A percentile compares a stretch with the other conserved stretches of the same genome.
These are phyloP conservation scores for Trachymyrmex septentrionalis DNA, from an alignment of 1,140 invertebrate species.

Conservation along the genomic window DNA sequence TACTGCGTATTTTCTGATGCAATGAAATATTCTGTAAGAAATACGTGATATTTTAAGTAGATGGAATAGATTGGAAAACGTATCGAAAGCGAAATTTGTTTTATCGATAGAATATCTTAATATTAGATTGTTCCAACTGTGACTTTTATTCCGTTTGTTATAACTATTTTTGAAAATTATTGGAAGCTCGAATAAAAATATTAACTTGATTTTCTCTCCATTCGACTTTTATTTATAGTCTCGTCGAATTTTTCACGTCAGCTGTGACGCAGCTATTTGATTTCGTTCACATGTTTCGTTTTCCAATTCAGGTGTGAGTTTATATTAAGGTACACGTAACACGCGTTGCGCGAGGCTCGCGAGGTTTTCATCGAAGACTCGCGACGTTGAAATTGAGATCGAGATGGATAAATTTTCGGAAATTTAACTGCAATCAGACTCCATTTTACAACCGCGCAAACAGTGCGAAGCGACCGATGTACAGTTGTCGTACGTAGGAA, in stretches of 20 bases:
- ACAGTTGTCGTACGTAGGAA: not conserved
- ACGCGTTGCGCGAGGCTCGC: not conserved
- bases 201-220: not conserved
- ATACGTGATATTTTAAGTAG: not conserved
- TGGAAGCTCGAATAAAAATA: not conserved
- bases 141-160: not conserved
- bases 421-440: not conserved
- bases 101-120: not conserved
- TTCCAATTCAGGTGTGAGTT: not conserved
- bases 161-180: not conserved
- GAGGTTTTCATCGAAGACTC: not conserved
- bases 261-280: not conserved
- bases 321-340: not conserved
- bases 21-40: not conserved
- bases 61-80: not conserved
- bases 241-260: slow-evolving; percentile 1
- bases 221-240: not conserved
- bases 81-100: not conserved
- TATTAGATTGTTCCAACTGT: not conserved
- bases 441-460: not conserved
- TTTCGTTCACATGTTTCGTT: slow-evolving; percentile 1
- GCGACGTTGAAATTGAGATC: not conserved
- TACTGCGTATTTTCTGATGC: not conserved
- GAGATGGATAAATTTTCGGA: not conserved
- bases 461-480: not conserved